Percentiles rank a stretch among this genome's conserved stretches.
Conservation (phyloP, 2,113 vertebrate genomes). For the Poeciliopsis prolifica region DNA sequence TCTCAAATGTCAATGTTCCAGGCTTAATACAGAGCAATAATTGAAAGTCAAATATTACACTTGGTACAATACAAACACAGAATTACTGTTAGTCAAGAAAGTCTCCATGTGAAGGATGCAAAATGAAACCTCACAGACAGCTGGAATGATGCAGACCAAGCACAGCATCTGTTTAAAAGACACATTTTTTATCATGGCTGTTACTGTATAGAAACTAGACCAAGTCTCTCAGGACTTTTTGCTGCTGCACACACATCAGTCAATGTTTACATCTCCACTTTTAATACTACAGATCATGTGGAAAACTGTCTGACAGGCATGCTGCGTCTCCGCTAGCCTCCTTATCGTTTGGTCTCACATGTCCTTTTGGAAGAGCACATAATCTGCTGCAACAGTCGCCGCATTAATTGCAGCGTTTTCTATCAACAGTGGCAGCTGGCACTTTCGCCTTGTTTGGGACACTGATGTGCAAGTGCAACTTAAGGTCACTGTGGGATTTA, state of each 20-base stretch:
- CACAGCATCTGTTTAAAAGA: constrained; percentile 64
- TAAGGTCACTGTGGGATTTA: constrained; percentile 41
- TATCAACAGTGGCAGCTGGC: constrained; percentile 16
- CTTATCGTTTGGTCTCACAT: background rate
- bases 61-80: background rate
- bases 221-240: constrained; percentile 57
- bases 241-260: constrained; percentile 13
- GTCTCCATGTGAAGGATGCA: background rate
- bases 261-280: constrained; percentile 14
- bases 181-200: constrained; percentile 43
- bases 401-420: constrained; percentile 12
- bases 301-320: background rate
- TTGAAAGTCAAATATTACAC: background rate
- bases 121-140: background rate
- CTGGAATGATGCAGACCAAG: constrained; percentile 42
- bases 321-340: background rate
- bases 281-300: constrained; percentile 7
- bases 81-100: background rate
- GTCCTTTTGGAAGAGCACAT: background rate
- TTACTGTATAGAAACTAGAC: constrained; percentile 64
- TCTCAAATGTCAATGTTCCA: background rate
- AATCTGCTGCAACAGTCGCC: background rate
- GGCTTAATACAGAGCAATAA: background rate
- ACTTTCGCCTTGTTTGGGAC: constrained; percentile 10
- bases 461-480: constrained; percentile 16